Evolutionary conservation across 2,888 invertebrate species (phyloP), one percentile per base, ranked within the genome.

Genomic region (Copidosoma aretas): DNA sequence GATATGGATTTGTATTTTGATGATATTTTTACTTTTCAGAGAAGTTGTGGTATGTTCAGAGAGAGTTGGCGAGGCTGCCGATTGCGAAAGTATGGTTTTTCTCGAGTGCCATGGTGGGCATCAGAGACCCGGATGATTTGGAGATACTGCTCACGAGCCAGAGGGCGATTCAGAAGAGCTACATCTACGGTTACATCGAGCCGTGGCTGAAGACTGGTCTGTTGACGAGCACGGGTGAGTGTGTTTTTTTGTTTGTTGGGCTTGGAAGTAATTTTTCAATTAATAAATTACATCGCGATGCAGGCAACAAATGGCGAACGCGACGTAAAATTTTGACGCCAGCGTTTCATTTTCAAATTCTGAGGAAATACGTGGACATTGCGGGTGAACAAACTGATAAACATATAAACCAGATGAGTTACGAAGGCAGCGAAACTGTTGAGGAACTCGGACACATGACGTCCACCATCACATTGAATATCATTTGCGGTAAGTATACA

Each of bases 51-150:
- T 15, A 46, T 3, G 12, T 3, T 8, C 12, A 8, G 17, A 73
- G 76, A 49, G 17, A 14, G 17, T 17, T 46, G 25, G 46, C n/a
- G 53, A 25, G n/a, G 24, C 46, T 25, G 43, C 49, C 63, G 17
- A 63, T 63, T 25, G 17, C n/a, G 24, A 56, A 25, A 25, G 10
- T 56, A 17, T 56, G 56, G 63, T 24, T 54, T n/a, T 12, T 39
- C 1, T 4, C 17, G 0, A 4, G 49, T 46, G 70, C 75, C 14
- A n/a, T 74, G 1, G 22, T 80, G 0, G 75, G 76, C 66, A 52
- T 79, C 54, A 73, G 69, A 14, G 78, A 81, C 73, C 80, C 82
- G n/a, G 77, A 82, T 52, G 81, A 81, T 58, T 41, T 76, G 0
- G 78, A 82, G 76, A 82, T 58, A 14, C 21, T 69, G 32, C 10